Evolutionary conservation across 2,797 vertebrate genomes (phyloP).

Genomic region (Pangasius mekongensis): DNA sequence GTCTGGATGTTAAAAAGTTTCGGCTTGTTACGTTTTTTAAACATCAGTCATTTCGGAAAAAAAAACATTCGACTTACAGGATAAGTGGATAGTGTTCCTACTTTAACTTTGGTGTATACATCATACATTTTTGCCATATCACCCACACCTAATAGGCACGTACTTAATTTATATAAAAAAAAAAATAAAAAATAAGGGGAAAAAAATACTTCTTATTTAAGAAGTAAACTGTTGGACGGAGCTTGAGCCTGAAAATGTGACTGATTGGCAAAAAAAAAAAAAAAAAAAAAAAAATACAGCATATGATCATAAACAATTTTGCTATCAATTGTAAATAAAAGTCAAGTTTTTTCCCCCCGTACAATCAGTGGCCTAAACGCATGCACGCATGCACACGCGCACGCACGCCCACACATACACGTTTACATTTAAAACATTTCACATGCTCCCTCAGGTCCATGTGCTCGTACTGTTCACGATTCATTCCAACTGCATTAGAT

Average conservation of each 20-base stretch:
- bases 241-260: background rate
- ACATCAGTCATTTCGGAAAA: background rate
- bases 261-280: background rate
- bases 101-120: background rate
- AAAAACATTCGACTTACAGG: background rate
- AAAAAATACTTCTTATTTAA: background rate
- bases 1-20: background rate
- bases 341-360: constrained; percentile 9
- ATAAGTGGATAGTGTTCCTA: background rate
- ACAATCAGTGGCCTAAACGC: constrained; percentile 31
- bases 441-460: background rate
- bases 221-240: background rate
- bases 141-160: background rate
- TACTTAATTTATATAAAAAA: background rate
- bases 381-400: constrained; percentile 29
- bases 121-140: background rate
- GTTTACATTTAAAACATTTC: constrained; percentile 7
- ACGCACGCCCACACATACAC: background rate
- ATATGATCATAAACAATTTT: constrained; percentile 18
- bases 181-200: background rate
- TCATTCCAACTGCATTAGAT: background rate
- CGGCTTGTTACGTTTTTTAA: background rate
- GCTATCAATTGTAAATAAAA: constrained; percentile 20
- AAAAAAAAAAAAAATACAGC: constrained; percentile 21
- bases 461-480: background rate